These are phyloP conservation scores for Pissodes strobi DNA, from an alignment of 1,140 invertebrate genomes.

Conservation along the genomic window DNA sequence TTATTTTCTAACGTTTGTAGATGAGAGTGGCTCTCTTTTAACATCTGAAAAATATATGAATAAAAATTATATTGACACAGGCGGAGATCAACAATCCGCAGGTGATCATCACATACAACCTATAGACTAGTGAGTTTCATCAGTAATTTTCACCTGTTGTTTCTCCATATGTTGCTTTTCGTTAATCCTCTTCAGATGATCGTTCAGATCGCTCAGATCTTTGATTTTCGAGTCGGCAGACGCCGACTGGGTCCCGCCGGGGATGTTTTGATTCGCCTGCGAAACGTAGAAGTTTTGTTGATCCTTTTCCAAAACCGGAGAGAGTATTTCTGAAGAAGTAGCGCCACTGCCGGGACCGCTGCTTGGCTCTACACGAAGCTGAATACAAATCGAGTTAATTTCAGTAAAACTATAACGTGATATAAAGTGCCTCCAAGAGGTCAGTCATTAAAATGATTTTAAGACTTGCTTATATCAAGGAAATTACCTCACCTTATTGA, in stretches of 20 bases:
- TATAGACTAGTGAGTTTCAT: too few relatives aligned
- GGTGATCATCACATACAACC: background rate
- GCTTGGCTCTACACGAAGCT: slow-evolving; percentile 39
- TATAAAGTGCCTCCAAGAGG: too few relatives aligned
- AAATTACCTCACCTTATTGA: slow-evolving; percentile 19
- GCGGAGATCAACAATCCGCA: too few relatives aligned
- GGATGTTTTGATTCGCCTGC: too few relatives aligned
- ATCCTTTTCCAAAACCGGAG: slow-evolving; percentile 46
- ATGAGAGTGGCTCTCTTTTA: background rate
- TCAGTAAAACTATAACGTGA: background rate
- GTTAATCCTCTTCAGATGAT: slow-evolving; percentile 47
- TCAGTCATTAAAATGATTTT: too few relatives aligned
- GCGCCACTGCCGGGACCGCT: slow-evolving; percentile 45
- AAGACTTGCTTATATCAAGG: too few relatives aligned
- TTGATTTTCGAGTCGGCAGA: slow-evolving; percentile 32
- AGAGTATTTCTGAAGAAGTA: slow-evolving; percentile 48
- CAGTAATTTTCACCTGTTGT: slow-evolving; percentile 6
- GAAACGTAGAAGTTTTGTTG: slow-evolving; percentile 13
- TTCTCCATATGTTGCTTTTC: slow-evolving; percentile 20
- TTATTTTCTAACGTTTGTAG: slow-evolving; percentile 2
- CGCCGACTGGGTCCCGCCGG: too few relatives aligned
- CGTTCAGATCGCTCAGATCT: slow-evolving; percentile 44
- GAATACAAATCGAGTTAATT: too few relatives aligned
- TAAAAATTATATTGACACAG: background rate
- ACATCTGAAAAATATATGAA: slow-evolving; percentile 3